A percentile compares a stretch with the other conserved stretches of the same genome.
Conservation (phyloP, 2,113 vertebrate species). For the Leucopsar rothschildi region DNA sequence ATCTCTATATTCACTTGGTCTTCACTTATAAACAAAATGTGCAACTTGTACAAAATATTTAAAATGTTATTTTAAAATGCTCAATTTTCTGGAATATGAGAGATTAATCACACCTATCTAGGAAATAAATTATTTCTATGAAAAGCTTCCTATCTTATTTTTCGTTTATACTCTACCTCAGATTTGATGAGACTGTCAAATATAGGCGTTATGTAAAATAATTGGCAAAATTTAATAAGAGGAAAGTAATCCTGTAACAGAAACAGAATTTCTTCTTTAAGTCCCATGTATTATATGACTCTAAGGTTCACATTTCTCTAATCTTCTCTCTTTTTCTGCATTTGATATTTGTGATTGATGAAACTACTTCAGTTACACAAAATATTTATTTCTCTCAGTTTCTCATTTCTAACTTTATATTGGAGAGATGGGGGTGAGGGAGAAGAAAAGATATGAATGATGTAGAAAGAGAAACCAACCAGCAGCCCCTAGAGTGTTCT, state of each 20-base stretch:
- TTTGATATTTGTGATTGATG: background rate
- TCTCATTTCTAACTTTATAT: background rate
- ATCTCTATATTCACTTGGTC: background rate
- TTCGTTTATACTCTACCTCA: background rate
- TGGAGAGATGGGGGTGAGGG: accelerated
- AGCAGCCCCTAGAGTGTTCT: background rate
- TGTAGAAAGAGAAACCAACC: background rate
- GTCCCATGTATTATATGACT: background rate
- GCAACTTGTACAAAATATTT: background rate
- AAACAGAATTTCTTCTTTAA: background rate
- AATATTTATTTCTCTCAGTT: background rate
- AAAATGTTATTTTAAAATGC: background rate
- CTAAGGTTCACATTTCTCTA: background rate
- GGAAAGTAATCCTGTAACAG: background rate
- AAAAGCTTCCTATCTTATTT: background rate
- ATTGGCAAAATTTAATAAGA: background rate
- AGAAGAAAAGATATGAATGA: background rate
- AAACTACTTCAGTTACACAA: background rate
- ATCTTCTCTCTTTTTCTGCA: background rate
- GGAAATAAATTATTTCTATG: background rate
- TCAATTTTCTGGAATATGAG: background rate
- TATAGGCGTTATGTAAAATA: background rate
- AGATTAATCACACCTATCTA: background rate
- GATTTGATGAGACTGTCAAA: background rate
- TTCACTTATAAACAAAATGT: background rate